phyloP scores from a whole-genome alignment of 2,797 vertebrate species.

The Percopsis omiscomaycus region DNA sequence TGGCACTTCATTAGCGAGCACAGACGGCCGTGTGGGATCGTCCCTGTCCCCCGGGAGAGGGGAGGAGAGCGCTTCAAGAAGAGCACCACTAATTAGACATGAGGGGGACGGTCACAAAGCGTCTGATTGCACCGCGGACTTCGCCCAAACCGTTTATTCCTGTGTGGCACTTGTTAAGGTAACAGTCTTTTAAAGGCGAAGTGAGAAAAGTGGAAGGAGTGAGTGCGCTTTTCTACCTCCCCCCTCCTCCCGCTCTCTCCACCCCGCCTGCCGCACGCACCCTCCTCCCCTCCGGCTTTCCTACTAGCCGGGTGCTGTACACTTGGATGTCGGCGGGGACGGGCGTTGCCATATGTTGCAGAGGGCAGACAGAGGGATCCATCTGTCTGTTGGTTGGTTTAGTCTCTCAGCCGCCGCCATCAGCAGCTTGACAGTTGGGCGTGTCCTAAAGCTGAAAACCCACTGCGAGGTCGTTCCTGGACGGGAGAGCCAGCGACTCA shows the following conservation, averaged over 20 bases:
- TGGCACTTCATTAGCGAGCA: constrained; percentile 73
- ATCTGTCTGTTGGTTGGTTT: constrained; percentile 60
- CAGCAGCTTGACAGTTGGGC: constrained; percentile 19
- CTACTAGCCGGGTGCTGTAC: constrained; percentile 66
- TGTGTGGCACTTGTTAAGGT: constrained; percentile 74
- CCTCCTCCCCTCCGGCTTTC: constrained; percentile 48
- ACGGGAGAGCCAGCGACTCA: too few relatives aligned
- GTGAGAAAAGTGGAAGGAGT: constrained; percentile 71
- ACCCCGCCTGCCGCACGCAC: background rate
- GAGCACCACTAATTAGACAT: constrained; percentile 79
- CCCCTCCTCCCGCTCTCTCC: constrained; percentile 16
- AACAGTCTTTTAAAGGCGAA: constrained; percentile 84
- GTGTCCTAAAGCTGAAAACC: constrained; percentile 29
- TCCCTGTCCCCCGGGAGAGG: constrained; percentile 64
- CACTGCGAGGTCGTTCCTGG: constrained; percentile 1
- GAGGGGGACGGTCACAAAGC: constrained; percentile 70
- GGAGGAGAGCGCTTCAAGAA: constrained; percentile 64
- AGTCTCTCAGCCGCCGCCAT: constrained; percentile 1
- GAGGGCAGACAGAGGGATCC: constrained; percentile 48
- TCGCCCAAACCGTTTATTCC: constrained; percentile 73
- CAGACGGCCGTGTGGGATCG: constrained; percentile 76
- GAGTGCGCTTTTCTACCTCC: constrained; percentile 58
- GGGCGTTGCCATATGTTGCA: constrained; percentile 66
- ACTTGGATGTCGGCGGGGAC: constrained; percentile 68
- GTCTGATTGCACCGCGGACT: constrained; percentile 76